phyloP scores from a whole-genome alignment of 1,140 invertebrate species.

The Dendrolimus kikuchii region DNA sequence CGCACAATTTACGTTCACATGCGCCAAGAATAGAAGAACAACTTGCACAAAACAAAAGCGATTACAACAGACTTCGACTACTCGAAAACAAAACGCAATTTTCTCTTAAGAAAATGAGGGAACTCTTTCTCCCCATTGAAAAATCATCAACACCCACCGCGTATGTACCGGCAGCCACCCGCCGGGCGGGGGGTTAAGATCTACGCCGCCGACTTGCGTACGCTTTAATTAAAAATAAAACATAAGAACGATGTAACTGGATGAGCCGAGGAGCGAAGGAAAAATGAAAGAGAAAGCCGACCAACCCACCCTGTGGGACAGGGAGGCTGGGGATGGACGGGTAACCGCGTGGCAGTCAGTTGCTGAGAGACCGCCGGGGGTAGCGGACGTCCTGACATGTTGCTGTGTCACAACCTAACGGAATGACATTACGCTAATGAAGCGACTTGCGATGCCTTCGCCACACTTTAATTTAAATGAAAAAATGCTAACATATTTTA shows the following conservation, averaged over 20 bases:
- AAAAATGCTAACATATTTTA: not conserved
- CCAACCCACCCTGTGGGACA: conserved; percentile 42
- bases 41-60: conserved; percentile 68
- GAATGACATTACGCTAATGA: conserved; percentile 70
- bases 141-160: conserved; percentile 71
- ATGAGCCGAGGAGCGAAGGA: conserved; percentile 70
- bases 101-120: conserved; percentile 73
- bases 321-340: conserved; percentile 23
- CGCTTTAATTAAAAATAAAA: conserved; percentile 73
- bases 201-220: conserved; percentile 68
- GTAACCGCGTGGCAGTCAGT: conserved; percentile 59
- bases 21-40: conserved; percentile 38
- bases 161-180: conserved; percentile 53
- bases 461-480: not conserved
- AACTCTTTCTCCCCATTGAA: conserved; percentile 72
- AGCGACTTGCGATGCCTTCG: conserved; percentile 25
- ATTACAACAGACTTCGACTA: conserved; percentile 71
- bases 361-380: conserved; percentile 52
- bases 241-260: conserved; percentile 72
- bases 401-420: conserved; percentile 62
- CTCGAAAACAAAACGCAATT: conserved; percentile 72
- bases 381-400: conserved; percentile 48
- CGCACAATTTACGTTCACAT: conserved; percentile 61
- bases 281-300: conserved; percentile 72
- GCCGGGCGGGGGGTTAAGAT: conserved; percentile 45